Evolutionary conservation across 2,797 vertebrate genomes (phyloP), one percentile per base, ranked within the genome.

Genomic region (Agapornis canus): DNA sequence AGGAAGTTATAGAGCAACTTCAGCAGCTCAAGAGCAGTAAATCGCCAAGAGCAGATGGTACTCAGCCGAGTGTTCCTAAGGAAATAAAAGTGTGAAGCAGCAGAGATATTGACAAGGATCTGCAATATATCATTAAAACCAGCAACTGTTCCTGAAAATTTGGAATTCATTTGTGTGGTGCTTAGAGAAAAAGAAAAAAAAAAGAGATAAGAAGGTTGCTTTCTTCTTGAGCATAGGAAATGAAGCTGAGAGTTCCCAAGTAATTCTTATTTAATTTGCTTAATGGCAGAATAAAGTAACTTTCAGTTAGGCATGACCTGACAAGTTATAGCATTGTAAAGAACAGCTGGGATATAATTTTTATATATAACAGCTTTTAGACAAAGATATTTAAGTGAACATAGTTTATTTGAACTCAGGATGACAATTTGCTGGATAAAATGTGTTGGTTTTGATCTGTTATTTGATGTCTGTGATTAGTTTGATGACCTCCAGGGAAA

Each of bases 31-130:
- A 91, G 73, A 95, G 94, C 89, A 96, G 96, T 98, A 97, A 98
- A 98, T 97, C 97, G 97, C 90, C 96, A 94, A 63, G 91, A 97
- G 95, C 97, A 98, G 97, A 98, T 97, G 97, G 97, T 97, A 94
- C 95, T 96, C 96, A 96, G 94, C 96, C 3, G 94, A 97, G 96
- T 97, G 96, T 97, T 98, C 96, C 96, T 96, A 92, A 97, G 96
- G 96, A 96, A 97, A 97, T 97, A 97, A 95, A 96, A 97, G 96
- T 98, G 95, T 97, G 97, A 98, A 98, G 97, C 92, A 94, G 89
- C 88, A 94, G 88, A 96, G 94, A 95, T 97, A 96, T 94, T 97
- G 95, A 96, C 69, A 94, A 97, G 92, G 92, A 93, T 96, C 93
- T 94, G 90, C 77, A 96, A 94, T 92, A 80, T 91, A 97, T 96